A percentile compares a stretch with the other conserved stretches of the same genome.
Conservation (phyloP, 2,888 invertebrate species). For the Nomada fucata region DNA sequence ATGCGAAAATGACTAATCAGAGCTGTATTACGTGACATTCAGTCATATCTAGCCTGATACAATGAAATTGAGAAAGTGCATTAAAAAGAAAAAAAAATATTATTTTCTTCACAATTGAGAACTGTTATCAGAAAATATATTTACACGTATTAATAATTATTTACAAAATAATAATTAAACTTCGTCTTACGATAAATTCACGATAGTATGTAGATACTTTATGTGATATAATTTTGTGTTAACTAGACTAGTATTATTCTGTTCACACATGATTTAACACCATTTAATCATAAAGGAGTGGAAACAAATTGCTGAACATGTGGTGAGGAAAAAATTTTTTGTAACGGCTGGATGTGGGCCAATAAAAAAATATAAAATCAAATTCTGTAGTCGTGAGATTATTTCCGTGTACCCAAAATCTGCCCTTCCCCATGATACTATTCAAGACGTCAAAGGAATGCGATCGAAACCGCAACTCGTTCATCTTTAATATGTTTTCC, state of each 20-base stretch:
- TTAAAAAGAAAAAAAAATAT: slow-evolving; percentile 35
- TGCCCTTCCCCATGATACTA: neutral
- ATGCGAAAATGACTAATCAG: slow-evolving; percentile 39
- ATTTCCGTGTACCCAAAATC: neutral
- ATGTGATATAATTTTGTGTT: slow-evolving; percentile 67
- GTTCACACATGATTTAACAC: slow-evolving; percentile 64
- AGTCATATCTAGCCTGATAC: slow-evolving; percentile 47
- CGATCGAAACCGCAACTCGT: slow-evolving; percentile 15
- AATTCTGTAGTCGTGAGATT: slow-evolving; percentile 9
- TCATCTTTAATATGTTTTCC: slow-evolving; percentile 64
- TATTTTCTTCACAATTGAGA: slow-evolving; percentile 35
- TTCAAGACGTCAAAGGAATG: neutral
- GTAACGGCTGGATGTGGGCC: slow-evolving; percentile 78
- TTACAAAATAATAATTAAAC: slow-evolving; percentile 29
- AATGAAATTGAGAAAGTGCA: slow-evolving; percentile 30
- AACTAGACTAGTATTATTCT: slow-evolving; percentile 67
- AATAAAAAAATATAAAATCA: slow-evolving; percentile 78
- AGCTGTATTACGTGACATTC: slow-evolving; percentile 43
- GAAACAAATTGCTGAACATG: slow-evolving; percentile 67
- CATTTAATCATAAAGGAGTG: slow-evolving; percentile 54
- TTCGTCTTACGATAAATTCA: slow-evolving; percentile 36
- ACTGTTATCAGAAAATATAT: slow-evolving; percentile 29
- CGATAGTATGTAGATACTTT: slow-evolving; percentile 40
- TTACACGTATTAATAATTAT: slow-evolving; percentile 42
- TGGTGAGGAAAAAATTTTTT: slow-evolving; percentile 63